phyloP scores from a whole-genome alignment of 2,888 invertebrate genomes.

The Druceiella hillmani region DNA sequence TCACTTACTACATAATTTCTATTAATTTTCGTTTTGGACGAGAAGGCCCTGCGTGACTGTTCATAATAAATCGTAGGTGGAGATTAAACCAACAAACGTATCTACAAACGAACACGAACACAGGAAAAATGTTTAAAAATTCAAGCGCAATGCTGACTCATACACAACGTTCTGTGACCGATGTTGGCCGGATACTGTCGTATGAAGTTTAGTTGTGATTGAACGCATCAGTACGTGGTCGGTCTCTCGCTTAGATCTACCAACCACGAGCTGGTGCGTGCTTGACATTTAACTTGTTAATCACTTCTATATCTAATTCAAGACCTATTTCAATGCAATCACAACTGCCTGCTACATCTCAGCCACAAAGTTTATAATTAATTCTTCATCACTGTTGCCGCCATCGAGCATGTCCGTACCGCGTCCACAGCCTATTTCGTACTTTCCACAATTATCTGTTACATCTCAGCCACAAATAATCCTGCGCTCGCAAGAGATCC shows the following conservation, averaged over 20 bases:
- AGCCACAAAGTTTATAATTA: too few relatives aligned
- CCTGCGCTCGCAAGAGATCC: too few relatives aligned
- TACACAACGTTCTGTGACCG: slow-evolving; percentile 1
- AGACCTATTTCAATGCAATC: too few relatives aligned
- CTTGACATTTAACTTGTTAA: slow-evolving; percentile 1
- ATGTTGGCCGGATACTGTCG: background rate
- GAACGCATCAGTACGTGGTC: background rate
- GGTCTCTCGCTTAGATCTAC: slow-evolving; percentile 1
- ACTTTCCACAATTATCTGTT: too few relatives aligned
- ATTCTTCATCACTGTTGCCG: too few relatives aligned
- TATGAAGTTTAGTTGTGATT: background rate
- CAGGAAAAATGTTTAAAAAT: background rate
- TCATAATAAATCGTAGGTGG: slow-evolving; percentile 1
- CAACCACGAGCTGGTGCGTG: background rate
- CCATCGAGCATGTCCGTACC: too few relatives aligned
- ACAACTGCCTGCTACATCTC: too few relatives aligned
- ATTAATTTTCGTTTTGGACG: background rate
- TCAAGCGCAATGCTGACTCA: slow-evolving; percentile 1
- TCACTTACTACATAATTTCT: background rate
- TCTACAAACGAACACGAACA: background rate
- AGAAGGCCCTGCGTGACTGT: slow-evolving; percentile 1
- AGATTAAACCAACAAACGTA: background rate
- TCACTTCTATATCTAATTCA: too few relatives aligned
- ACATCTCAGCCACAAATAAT: too few relatives aligned
- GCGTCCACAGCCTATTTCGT: too few relatives aligned